Base-by-base conservation (phyloP, 1,140 invertebrate species). In the Aphaenogaster rudis region DNA sequence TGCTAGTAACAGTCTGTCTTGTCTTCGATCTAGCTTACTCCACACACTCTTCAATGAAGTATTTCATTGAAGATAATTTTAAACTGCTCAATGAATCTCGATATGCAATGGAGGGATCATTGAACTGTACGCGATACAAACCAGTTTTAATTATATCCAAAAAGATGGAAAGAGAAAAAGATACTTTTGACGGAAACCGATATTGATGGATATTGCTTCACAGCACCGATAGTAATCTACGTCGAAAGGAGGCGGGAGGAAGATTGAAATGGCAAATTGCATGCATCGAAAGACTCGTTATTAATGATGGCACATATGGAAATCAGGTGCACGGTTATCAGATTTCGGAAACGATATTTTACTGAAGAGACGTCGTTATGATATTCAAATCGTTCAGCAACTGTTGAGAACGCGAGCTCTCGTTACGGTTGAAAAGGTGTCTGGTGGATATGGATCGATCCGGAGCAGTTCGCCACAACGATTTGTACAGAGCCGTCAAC, bases 341-440 rank as follows among this genome's bases (percentile, higher is more conserved):
- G 63, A 80, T 80, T 80, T 80, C 36, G 63, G 63, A 52, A 80
- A 81, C 13, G 78, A 72, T 57, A 48, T 59, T 82, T 72, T 42
- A 72, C 15, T 9, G 7, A 81, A 45, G 48, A 67, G n/a, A 54
- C 33, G 9, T 66, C 63, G 28, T n/a, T 57, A 81, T 6, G 28
- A 15, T 72, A 72, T 72, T 59, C 52, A 36, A 48, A 80, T 0
- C 61, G 63, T 21, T 39, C 33, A 36, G 28, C 52, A 8, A 33
- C 36, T 57, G 8, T 11, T 17, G 50, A 57, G 45, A 80, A 48
- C 13, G 42, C 42, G 77, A 48, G 39, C 28, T 59, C 42, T 78
- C 64, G 39, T 81, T 71, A 33, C 36, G 64, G 9, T 48, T 79
- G 67, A 36, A 59, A 74, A 74, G 54, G 28, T 74, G 28, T 74